A percentile compares a stretch with the other conserved stretches of the same genome.
These are phyloP conservation scores for Melinaea marsaeus DNA, from an alignment of 2,888 invertebrate genomes.

Conservation along the genomic window DNA sequence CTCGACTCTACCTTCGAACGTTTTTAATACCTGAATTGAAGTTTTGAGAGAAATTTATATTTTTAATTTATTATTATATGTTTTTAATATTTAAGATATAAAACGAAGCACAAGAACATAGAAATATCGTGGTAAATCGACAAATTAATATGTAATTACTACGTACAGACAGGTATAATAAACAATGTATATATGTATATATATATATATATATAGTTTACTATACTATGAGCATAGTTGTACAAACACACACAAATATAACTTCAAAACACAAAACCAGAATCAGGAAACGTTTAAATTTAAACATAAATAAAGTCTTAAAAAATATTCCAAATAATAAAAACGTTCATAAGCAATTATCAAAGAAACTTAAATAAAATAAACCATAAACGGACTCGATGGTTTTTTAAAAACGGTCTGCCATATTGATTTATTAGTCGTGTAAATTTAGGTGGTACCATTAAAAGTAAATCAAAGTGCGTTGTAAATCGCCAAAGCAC, in stretches of 20 bases:
- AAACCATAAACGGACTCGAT: neutral
- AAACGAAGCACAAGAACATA: too few relatives aligned
- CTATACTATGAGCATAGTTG: neutral
- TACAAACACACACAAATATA: neutral
- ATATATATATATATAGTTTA: neutral
- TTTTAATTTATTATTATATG: too few relatives aligned
- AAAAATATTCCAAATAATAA: neutral
- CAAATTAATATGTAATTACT: too few relatives aligned
- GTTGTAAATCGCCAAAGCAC: slow-evolving; percentile 42
- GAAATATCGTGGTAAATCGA: too few relatives aligned
- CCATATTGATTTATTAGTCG: slow-evolving; percentile 57
- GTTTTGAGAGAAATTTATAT: too few relatives aligned
- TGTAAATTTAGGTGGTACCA: slow-evolving; percentile 38
- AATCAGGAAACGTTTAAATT: slow-evolving; percentile 3
- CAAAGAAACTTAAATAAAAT: slow-evolving; percentile 5
- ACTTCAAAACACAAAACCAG: slow-evolving; percentile 1
- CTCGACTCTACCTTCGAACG: too few relatives aligned
- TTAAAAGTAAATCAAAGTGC: slow-evolving; percentile 43
- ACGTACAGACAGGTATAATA: too few relatives aligned
- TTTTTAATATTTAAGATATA: too few relatives aligned
- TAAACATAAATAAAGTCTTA: slow-evolving; percentile 2
- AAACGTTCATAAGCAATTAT: slow-evolving; percentile 3
- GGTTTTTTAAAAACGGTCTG: slow-evolving; percentile 11
- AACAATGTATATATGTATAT: too few relatives aligned
- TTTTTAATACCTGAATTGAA: too few relatives aligned